Conservation (phyloP, 2,888 invertebrate species). For the Sarcophaga variegata region DNA sequence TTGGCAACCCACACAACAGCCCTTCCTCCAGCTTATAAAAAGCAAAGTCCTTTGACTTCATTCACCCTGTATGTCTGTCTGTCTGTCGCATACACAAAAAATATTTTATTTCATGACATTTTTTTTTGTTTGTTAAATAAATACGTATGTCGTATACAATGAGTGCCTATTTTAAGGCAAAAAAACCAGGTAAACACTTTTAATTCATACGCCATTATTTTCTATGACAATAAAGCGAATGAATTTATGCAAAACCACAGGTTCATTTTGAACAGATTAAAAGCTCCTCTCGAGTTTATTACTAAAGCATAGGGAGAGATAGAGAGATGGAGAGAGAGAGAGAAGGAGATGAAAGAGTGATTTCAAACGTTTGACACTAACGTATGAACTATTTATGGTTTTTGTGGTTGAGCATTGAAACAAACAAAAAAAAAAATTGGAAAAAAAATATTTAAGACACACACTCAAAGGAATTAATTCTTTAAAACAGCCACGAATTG, state of each 20-base stretch:
- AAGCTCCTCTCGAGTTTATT: slow-evolving; percentile 1
- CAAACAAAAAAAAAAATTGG: too few species aligned
- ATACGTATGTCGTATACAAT: too few species aligned
- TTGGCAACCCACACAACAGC: neutral
- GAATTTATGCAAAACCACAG: neutral
- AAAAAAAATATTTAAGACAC: neutral
- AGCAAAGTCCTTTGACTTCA: neutral
- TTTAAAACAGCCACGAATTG: neutral
- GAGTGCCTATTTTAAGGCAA: neutral
- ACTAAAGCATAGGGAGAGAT: neutral
- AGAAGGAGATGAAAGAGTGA: neutral
- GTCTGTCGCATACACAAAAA: too few species aligned
- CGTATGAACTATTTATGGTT: slow-evolving; percentile 22
- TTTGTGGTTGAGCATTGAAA: slow-evolving; percentile 22
- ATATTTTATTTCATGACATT: too few species aligned
- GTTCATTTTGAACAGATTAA: neutral
- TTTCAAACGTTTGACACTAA: neutral
- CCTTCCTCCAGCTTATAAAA: too few species aligned
- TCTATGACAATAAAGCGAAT: neutral
- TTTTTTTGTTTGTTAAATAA: too few species aligned
- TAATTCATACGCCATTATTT: neutral
- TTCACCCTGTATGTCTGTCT: too few species aligned
- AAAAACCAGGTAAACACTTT: neutral
- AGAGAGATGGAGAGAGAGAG: neutral
- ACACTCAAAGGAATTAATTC: neutral